Base-by-base conservation (phyloP, 2,113 vertebrate genomes). In the Scolopax mira region DNA sequence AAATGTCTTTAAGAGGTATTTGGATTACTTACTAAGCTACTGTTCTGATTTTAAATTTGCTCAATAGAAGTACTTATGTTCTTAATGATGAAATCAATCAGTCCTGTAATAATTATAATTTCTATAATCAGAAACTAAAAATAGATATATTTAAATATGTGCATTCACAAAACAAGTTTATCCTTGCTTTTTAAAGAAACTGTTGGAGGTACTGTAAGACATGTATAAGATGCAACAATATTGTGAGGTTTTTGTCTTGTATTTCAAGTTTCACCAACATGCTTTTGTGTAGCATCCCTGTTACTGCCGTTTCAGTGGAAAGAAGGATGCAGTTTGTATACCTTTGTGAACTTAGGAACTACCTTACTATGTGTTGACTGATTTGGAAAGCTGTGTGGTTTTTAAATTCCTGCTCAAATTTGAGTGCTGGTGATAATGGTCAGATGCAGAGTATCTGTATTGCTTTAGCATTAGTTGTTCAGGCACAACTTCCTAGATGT, bases 361-460 rank as follows among this genome's bases (percentile, higher is more conserved):
- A 15, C 30, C 5, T 82, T 75, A 13, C 8, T 25, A 2, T 28
- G 13, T 28, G 4, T 49, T 31, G 14, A 11, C 55, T 79, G n/a
- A 30, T 79, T 49, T 66, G 37, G 41, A 42, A 85, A 46, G n/a
- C 51, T 62, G 7, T 21, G 22, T 58, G 18, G 2, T 33, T 62
- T 85, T 51, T 85, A 64, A 72, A 19, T 64, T 90, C 12, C 11
- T 54, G 27, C 24, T 71, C 37, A 61, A 33, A 71, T 85, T 33
- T 2, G 2, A 46, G 11, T 31, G 22, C 30, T 60, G 39, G 10
- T 2, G 3, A 24, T 66, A 60, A 60, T 0, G 2, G 13, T 74
- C n/a, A 57, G 14, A 21, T 80, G 18, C 30, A 42, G n/a, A 60
- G 19, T 54, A 13, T 37, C 51, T 48, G 7, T 33, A 61, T 2